Conservation (phyloP, 2,888 invertebrate species). For the Nowickia ferox region DNA sequence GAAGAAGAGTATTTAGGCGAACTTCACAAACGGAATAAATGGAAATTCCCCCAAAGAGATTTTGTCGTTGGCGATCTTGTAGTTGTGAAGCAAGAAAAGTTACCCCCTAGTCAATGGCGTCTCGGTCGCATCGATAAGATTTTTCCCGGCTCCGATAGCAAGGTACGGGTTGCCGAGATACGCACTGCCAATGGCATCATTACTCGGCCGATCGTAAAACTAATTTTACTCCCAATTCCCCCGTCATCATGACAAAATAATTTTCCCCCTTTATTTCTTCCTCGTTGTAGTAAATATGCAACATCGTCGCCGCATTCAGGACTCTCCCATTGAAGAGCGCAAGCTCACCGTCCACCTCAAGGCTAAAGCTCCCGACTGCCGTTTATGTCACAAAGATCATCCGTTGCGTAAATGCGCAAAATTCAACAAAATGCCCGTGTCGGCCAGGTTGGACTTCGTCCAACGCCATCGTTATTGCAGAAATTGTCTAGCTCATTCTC, state of each 20-base stretch:
- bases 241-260: neutral
- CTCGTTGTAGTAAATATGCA: neutral
- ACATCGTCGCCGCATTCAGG: neutral
- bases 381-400: neutral
- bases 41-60: conserved; percentile 18
- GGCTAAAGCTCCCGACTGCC: neutral
- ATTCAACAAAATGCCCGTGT: neutral
- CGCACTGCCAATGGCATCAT: neutral
- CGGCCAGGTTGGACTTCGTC: too few species aligned
- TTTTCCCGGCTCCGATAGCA: neutral
- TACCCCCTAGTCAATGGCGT: conserved; percentile 10
- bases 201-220: neutral
- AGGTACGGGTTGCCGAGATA: neutral
- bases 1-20: neutral
- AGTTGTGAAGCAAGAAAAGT: neutral
- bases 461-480: too few species aligned
- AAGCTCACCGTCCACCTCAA: neutral
- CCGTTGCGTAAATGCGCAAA: conserved; percentile 1
- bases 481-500: neutral
- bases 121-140: neutral
- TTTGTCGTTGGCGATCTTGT: neutral
- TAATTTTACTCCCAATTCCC: neutral
- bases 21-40: neutral
- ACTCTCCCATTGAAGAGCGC: neutral
- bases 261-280: neutral